Conservation (phyloP, 1,140 invertebrate species). For the Colletes gigas region DNA sequence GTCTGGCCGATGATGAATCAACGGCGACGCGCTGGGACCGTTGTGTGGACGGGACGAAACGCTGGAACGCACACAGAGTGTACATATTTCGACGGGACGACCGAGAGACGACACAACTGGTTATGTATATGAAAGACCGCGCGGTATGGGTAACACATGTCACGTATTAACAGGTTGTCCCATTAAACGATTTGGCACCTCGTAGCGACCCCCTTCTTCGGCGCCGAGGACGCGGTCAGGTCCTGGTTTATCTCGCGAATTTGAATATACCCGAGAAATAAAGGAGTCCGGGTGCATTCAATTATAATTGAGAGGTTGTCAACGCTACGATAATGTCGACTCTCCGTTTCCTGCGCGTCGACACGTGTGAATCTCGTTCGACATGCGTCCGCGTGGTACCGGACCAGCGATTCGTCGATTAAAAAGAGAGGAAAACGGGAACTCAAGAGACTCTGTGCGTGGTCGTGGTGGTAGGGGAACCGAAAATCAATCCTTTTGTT, state of each 20-base stretch:
- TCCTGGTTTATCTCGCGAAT: slow-evolving; percentile 63
- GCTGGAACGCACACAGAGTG: slow-evolving; percentile 33
- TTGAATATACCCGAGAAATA: slow-evolving; percentile 68
- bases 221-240: not conserved
- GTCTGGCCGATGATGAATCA: not conserved
- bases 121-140: slow-evolving; percentile 64
- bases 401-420: slow-evolving; percentile 19
- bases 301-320: slow-evolving; percentile 74
- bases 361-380: slow-evolving; percentile 61
- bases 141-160: slow-evolving; percentile 67
- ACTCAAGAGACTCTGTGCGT: not conserved
- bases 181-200: slow-evolving; percentile 72
- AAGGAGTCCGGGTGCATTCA: slow-evolving; percentile 58
- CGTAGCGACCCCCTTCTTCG: slow-evolving; percentile 32
- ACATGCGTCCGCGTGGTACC: slow-evolving; percentile 37
- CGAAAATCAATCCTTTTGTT: slow-evolving; percentile 28
- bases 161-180: slow-evolving; percentile 73
- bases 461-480: not conserved
- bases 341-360: slow-evolving; percentile 49
- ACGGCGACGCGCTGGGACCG: slow-evolving; percentile 14
- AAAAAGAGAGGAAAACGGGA: not conserved
- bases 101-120: slow-evolving; percentile 58
- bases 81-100: slow-evolving; percentile 37
- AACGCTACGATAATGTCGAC: slow-evolving; percentile 65
- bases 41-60: slow-evolving; percentile 12